These are phyloP conservation scores for Phrynocephalus versicolor DNA, from an alignment of 2,113 vertebrate genomes.

Conservation along the genomic window DNA sequence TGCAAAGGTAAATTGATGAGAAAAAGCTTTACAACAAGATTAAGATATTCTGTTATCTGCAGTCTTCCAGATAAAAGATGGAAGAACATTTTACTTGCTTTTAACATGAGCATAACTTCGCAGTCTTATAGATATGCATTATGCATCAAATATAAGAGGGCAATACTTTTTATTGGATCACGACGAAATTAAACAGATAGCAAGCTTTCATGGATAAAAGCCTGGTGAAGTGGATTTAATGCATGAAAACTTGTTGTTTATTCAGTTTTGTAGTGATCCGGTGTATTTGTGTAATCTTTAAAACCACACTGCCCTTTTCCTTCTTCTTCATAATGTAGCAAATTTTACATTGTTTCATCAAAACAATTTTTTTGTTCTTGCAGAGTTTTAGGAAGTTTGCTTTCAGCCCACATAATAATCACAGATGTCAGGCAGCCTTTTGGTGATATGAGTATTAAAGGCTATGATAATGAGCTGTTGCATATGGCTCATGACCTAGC, in stretches of 20 bases:
- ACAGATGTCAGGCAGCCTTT: slow-evolving; percentile 94
- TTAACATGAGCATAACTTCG: background rate
- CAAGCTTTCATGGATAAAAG: no score
- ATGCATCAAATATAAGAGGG: no score
- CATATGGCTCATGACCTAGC: slow-evolving; percentile 95
- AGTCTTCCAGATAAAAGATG: background rate
- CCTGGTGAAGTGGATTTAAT: no score
- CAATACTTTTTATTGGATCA: no score
- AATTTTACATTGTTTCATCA: background rate
- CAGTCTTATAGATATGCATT: background rate
- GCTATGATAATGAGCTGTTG: slow-evolving; percentile 92
- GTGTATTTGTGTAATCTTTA: no score
- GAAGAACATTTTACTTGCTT: background rate
- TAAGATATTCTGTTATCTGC: background rate
- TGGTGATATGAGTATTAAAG: slow-evolving; percentile 87
- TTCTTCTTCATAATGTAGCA: background rate
- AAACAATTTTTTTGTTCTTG: slow-evolving; percentile 3
- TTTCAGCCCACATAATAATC: slow-evolving; percentile 95
- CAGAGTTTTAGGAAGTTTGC: slow-evolving; percentile 94
- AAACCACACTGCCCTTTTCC: no score
- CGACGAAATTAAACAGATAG: no score
- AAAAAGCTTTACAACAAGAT: background rate
- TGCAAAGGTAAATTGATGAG: background rate
- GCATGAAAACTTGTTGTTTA: no score
- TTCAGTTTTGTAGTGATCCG: no score